Conservation (phyloP, 2,888 invertebrate species). For the Loripinus fragilis region DNA sequence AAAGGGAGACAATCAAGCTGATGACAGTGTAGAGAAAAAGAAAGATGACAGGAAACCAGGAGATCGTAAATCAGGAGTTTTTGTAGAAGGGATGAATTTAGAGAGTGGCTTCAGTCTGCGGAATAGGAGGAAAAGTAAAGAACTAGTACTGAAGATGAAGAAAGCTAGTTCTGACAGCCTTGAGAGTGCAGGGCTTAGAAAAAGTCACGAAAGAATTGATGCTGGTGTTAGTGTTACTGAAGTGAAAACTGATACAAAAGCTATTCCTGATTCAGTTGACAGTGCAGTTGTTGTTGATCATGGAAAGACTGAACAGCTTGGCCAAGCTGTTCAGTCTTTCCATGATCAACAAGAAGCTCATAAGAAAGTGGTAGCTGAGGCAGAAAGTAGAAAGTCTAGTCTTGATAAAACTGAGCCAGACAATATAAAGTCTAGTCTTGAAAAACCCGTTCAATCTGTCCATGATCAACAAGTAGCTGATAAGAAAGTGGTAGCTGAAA, state of each 20-base stretch:
- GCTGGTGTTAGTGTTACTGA: background rate
- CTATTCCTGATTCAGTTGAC: background rate
- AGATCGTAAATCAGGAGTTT: conserved; percentile 29
- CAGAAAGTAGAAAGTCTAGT: conserved; percentile 1
- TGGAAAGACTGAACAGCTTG: background rate
- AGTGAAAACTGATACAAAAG: background rate
- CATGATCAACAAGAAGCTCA: background rate
- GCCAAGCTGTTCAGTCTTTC: background rate
- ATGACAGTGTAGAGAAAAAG: conserved; percentile 48
- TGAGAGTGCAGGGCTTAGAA: conserved; percentile 20
- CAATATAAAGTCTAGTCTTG: background rate
- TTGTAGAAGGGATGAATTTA: conserved; percentile 30
- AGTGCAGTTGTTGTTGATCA: background rate
- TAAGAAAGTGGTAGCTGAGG: background rate
- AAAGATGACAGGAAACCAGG: conserved; percentile 47
- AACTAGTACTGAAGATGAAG: conserved; percentile 39
- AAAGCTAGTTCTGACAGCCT: conserved; percentile 27
- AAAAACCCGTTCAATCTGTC: background rate
- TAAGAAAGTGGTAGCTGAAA: background rate
- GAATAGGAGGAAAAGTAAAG: conserved; percentile 41
- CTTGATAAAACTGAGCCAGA: background rate
- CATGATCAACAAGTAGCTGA: too few relatives aligned
- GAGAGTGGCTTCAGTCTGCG: conserved; percentile 33
- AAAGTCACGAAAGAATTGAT: background rate
- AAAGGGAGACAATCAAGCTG: conserved; percentile 26